Evolutionary conservation across 1,140 invertebrate species (phyloP), one percentile per base, ranked within the genome.

Genomic region (Drosophila littoralis): DNA sequence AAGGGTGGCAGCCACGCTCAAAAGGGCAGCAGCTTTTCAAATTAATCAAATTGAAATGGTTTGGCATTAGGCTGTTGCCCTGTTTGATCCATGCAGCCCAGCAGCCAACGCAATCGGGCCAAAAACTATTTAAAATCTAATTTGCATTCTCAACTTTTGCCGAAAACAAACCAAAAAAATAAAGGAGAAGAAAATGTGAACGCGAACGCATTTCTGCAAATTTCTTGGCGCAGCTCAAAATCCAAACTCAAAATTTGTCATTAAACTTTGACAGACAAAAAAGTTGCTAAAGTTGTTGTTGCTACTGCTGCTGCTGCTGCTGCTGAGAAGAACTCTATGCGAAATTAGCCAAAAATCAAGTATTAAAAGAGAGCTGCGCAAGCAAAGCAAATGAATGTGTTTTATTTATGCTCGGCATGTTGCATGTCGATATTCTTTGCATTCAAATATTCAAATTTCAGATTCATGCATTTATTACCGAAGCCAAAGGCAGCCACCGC

Each of bases 61-160:
- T 46, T 36, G 33, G 32, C 28, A 51, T 68, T 48, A 28, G 46
- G 55, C 58, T 66, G 69, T 82, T 82, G 74, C 79, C 75, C 60
- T 74, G 22, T 76, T 84, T 84, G 77, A 85, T 75, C 74, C 52
- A 33, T 22, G 17, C 71, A 61, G 48, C 43, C 42, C 13, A 69
- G 17, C 71, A 61, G 48, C 43, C 42, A 12, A 69, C 38, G 76
- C 82, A 79, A 77, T 73, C 83, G 79, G 81, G 72, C 75, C 71
- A 65, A 72, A 83, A 88, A 88, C 82, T 88, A 86, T 86, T 86
- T 77, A 83, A 88, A 86, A 83, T 86, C 83, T 83, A 88, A 86
- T 86, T 86, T 86, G 84, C 84, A 89, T 83, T 79, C 9, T 59
- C 57, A 68, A 55, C 61, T 77, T 66, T 61, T 54, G 10, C 46